Percentiles rank a stretch among this genome's conserved stretches.
phyloP scores from a whole-genome alignment of 1,140 invertebrate species.

The Camponotus floridanus region DNA sequence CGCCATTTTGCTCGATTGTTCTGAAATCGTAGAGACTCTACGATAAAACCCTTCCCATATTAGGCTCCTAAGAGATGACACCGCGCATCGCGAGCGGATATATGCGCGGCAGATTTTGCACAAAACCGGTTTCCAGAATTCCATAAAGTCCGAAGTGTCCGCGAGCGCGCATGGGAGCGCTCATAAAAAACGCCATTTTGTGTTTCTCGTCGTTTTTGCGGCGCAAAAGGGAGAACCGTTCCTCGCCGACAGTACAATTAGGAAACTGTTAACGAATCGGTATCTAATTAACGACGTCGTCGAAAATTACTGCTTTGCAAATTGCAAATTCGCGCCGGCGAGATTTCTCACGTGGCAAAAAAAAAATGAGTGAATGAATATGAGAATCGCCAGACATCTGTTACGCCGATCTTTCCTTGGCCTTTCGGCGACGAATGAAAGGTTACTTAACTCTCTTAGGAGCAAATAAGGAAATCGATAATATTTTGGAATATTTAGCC shows the following conservation, averaged over 20 bases:
- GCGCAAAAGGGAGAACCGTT: background rate
- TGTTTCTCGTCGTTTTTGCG: background rate
- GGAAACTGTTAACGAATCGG: slow-evolving; percentile 39
- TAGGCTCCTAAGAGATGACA: slow-evolving; percentile 40
- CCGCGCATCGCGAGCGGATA: slow-evolving; percentile 3
- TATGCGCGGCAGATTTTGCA: slow-evolving; percentile 47
- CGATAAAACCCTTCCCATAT: slow-evolving; percentile 22
- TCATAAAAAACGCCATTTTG: slow-evolving; percentile 47
- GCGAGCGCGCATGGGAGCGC: slow-evolving; percentile 15
- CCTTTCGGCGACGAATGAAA: background rate
- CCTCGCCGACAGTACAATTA: slow-evolving; percentile 12
- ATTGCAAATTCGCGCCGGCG: slow-evolving; percentile 13
- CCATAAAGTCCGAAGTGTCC: slow-evolving; percentile 45
- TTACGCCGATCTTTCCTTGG: background rate
- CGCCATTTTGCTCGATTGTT: slow-evolving; percentile 17
- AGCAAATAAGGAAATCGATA: background rate
- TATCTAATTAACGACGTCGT: slow-evolving; percentile 29
- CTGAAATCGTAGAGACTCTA: background rate
- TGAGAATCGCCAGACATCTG: background rate
- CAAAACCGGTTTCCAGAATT: slow-evolving; percentile 56
- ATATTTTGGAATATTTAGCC: background rate
- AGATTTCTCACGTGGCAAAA: slow-evolving; percentile 13
- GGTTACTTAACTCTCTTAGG: background rate
- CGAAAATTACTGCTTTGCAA: slow-evolving; percentile 28
- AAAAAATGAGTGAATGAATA: slow-evolving; percentile 27